These are phyloP conservation scores for Strigamia transsilvanica DNA, from an alignment of 2,888 invertebrate species.

Conservation along the genomic window DNA sequence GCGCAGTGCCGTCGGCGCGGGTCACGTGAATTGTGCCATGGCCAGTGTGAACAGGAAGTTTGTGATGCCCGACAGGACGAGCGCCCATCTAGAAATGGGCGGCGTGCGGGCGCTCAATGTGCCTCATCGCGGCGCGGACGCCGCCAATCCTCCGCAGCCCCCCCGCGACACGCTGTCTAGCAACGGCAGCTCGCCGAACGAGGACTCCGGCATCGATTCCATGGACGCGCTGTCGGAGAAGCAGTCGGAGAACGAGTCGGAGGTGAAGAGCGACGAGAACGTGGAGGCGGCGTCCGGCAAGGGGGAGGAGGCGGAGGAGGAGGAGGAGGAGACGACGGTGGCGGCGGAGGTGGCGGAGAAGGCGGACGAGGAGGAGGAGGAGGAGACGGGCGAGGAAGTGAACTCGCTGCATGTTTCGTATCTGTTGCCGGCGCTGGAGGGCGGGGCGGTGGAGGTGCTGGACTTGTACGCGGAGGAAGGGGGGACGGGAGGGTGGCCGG, in stretches of 20 bases:
- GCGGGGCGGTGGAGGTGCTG: slow-evolving; percentile 52
- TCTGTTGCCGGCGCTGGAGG: slow-evolving; percentile 52
- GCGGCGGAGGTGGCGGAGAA: background rate
- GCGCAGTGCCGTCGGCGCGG: background rate
- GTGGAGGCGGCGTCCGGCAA: background rate
- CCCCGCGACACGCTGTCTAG: slow-evolving; percentile 2
- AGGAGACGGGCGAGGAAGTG: background rate
- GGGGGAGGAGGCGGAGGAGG: slow-evolving; percentile 9
- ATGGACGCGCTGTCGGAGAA: slow-evolving; percentile 94
- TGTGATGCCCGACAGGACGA: background rate
- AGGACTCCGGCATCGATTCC: slow-evolving; percentile 90
- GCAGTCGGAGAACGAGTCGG: slow-evolving; percentile 56
- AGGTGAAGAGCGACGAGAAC: background rate
- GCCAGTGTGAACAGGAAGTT: background rate
- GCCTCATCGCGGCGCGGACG: background rate
- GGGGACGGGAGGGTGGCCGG: background rate
- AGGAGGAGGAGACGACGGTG: background rate
- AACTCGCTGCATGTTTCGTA: slow-evolving; percentile 29
- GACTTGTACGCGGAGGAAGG: slow-evolving; percentile 9
- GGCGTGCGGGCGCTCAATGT: background rate
- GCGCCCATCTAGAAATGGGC: background rate
- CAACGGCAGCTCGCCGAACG: slow-evolving; percentile 71
- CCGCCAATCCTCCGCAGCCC: background rate
- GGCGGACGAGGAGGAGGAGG: background rate
- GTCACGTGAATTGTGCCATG: too few species aligned